Evolutionary conservation across 2,797 vertebrate genomes (phyloP).

Genomic region (Cryptoprocta ferox): DNA sequence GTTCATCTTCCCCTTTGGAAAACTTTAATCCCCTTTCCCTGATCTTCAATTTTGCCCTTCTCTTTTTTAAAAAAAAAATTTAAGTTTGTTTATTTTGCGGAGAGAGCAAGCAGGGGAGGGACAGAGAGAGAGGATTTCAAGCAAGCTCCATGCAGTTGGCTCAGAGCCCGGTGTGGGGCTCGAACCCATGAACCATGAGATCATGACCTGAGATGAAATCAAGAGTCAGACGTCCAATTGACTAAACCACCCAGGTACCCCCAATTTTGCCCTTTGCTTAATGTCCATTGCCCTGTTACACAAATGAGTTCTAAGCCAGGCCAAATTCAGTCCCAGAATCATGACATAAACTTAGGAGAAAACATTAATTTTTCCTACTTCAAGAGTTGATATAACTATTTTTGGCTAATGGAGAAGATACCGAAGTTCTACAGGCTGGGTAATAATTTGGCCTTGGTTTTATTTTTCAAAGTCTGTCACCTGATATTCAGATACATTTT

Average conservation of each 20-base stretch:
- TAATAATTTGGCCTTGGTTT: background rate
- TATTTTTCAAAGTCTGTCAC: constrained; percentile 16
- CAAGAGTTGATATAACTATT: background rate
- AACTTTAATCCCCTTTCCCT: background rate
- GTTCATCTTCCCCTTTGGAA: constrained; percentile 1
- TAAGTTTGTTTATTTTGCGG: too few species aligned
- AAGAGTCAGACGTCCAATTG: too few species aligned
- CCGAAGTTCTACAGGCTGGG: background rate
- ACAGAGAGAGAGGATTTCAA: too few species aligned
- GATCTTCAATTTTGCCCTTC: background rate
- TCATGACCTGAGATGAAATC: too few species aligned
- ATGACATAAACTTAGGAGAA: background rate
- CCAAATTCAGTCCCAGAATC: background rate
- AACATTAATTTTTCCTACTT: background rate
- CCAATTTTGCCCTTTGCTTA: background rate
- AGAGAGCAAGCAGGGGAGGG: too few species aligned
- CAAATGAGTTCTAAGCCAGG: background rate
- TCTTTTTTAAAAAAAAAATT: too few species aligned
- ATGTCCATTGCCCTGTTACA: background rate
- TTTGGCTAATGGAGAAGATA: background rate
- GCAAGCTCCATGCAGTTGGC: too few species aligned
- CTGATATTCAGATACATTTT: background rate
- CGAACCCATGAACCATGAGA: too few species aligned
- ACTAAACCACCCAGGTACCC: too few species aligned
- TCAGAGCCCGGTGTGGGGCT: too few species aligned